phyloP scores from a whole-genome alignment of 2,113 vertebrate genomes.

The Clarias batrachus region DNA sequence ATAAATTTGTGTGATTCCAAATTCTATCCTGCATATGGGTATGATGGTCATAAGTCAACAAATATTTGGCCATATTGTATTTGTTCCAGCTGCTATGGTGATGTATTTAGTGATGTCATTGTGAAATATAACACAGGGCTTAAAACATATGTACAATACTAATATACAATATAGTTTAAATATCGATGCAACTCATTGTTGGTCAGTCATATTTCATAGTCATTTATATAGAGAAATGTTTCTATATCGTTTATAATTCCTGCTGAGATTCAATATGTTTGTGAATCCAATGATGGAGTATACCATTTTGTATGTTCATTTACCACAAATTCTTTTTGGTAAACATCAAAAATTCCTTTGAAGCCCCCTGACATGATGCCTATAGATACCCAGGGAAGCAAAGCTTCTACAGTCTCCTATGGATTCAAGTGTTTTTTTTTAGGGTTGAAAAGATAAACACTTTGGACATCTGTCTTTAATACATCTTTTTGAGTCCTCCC shows the following conservation, averaged over 20 bases:
- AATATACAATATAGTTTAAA: conserved; percentile 9
- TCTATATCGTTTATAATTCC: no score
- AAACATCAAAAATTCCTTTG: not conserved
- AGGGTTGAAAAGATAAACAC: not conserved
- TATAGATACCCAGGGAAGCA: not conserved
- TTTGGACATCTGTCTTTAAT: not conserved
- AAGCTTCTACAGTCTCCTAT: not conserved
- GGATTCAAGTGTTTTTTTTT: not conserved
- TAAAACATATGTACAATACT: no score
- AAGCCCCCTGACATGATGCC: not conserved
- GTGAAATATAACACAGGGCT: not conserved
- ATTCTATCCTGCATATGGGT: not conserved
- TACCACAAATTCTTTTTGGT: no score
- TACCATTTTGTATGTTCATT: not conserved
- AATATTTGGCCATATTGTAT: not conserved
- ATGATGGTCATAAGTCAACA: not conserved
- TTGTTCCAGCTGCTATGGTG: not conserved
- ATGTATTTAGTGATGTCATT: not conserved
- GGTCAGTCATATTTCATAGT: not conserved
- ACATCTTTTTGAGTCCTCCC: no score
- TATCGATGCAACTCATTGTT: conserved; percentile 36
- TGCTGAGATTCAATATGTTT: no score
- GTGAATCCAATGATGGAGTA: not conserved
- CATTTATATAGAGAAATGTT: no score
- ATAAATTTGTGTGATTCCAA: not conserved